phyloP scores from a whole-genome alignment of 1,140 invertebrate genomes.

The Drosophila takahashii region DNA sequence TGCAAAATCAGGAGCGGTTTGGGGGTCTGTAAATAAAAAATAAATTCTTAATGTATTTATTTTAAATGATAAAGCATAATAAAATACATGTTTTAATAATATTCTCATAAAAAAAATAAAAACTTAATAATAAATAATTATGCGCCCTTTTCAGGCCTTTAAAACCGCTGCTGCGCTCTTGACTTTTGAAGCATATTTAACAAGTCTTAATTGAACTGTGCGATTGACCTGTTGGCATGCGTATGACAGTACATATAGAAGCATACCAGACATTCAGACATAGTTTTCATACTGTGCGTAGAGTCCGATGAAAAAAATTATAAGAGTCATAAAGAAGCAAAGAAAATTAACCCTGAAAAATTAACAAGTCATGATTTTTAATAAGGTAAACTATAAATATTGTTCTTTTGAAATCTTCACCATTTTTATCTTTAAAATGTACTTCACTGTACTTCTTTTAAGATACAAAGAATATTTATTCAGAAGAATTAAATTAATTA shows the following conservation, averaged over 20 bases:
- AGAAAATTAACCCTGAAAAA: neutral
- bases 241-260: constrained; percentile 13
- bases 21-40: neutral
- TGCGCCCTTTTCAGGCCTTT: neutral
- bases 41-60: neutral
- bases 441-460: too few relatives aligned
- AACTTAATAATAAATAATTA: neutral
- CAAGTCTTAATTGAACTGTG: constrained; percentile 78
- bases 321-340: neutral
- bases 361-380: neutral
- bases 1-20: constrained; percentile 43
- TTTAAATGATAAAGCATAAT: neutral
- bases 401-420: too few relatives aligned
- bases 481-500: too few relatives aligned
- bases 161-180: constrained; percentile 18
- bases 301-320: too few relatives aligned
- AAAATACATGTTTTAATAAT: neutral
- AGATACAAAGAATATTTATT: too few relatives aligned
- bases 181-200: constrained; percentile 46
- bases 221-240: constrained; percentile 65
- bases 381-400: too few relatives aligned
- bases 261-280: constrained; percentile 17
- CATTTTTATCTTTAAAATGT: too few relatives aligned
- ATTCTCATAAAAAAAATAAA: too few relatives aligned
- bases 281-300: neutral